Base-by-base conservation (phyloP, 1,140 invertebrate species). In the Dreissena polymorpha region DNA sequence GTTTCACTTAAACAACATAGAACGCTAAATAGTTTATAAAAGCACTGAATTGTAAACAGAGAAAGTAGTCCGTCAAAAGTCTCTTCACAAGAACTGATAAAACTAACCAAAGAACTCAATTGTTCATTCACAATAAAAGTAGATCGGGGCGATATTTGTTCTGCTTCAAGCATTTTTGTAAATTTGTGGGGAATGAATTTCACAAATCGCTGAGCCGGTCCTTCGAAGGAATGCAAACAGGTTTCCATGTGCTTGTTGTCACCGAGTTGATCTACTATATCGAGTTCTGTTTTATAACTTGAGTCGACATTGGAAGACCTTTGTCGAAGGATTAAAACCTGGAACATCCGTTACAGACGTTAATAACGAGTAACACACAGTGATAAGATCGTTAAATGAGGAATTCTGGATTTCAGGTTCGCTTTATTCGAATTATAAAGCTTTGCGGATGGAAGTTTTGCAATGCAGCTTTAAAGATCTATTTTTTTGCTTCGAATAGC, bases 101-200 rank as follows among this genome's bases (percentile, higher is more conserved):
- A 74, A 25, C 16, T 25, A 12, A 27, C 60, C 71, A 74, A 63
- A 53, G 72, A 39, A 23, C 39, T 74, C 72, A 74, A 39, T 57
- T 74, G 72, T 18, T 74, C 55, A 29, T 51, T 74, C 12, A 74
- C 72, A 25, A 74, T 63, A 39, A 74, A 74, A 74, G 72, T 74
- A 74, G 72, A 57, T 57, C 72, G 72, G 55, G 16, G 29, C 51
- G 27, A 25, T 16, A 74, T 14, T 27, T 74, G 51, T 18, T 74
- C 72, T 16, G 53, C 25, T 27, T 74, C 60, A 6, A 49, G 18
- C 10, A 57, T 27, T 60, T 60, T 60, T 60, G 57, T n/a, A 23
- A 60, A 60, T 6, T 18, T 18, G 12, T 39, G 16, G 21, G 72
- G 25, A 16, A 74, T 74, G 29, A 74, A 74, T 25, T 74, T 74